Base-by-base conservation (phyloP, 2,797 vertebrate genomes). In the Hephaestus fuliginosus region DNA sequence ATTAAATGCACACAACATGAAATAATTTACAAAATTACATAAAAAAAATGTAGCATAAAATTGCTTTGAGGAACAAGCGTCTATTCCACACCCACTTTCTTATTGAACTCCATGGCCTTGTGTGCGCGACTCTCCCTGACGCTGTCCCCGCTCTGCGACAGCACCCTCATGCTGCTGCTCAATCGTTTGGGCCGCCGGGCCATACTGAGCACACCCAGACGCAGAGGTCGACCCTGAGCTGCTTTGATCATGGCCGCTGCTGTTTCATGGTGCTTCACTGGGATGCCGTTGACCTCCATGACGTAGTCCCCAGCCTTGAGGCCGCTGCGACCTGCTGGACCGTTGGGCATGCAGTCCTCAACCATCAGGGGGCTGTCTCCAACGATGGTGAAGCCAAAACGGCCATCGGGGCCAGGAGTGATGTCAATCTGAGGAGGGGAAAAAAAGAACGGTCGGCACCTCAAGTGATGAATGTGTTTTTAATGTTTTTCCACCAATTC, bases 71-170 rank as follows among this genome's bases (percentile, higher is more conserved):
- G 43, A 13, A 56, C 5, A 56, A 20, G 9, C 5, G 5, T 14
- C 20, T 20, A 0, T 14, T 53, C 49, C 7, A 57, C 28, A 75
- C 93, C 66, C 82, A 98, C 98, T 96, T 97, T 97, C 88, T 90
- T 95, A 80, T 96, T 97, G 94, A 99, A 99, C 77, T 98, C 97
- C 90, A 96, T 95, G 4, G 98, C 98, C 68, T 97, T 98, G 91
- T 96, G 95, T 66, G 93, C 97, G n/a, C 97, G 96, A 74, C 97
- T 97, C 55, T 96, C 93, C 74, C 90, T 91, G 44, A 96, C 86
- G 0, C 94, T 78, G 1, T 96, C 95, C 0, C 94, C 93, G 0
- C 95, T 94, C 89, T 94, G 93, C 0, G 93, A 95, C 36, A 95
- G 60, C 25, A 97, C 95, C 76, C 90, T 81, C 55, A 93, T 93